These are phyloP conservation scores for Sceloporus undulatus DNA, from an alignment of 2,113 vertebrate species.

Conservation along the genomic window DNA sequence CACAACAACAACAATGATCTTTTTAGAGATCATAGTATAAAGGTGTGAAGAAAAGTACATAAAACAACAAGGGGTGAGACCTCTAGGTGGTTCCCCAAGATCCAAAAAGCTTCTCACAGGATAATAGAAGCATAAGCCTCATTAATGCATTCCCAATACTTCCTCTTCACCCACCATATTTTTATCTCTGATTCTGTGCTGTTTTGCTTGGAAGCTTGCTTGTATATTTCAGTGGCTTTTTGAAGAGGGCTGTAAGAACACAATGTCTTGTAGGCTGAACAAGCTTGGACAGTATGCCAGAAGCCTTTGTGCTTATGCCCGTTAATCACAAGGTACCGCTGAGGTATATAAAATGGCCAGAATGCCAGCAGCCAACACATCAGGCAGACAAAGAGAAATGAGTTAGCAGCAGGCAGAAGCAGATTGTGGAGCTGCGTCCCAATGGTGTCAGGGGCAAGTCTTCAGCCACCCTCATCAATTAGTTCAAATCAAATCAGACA, in stretches of 20 bases:
- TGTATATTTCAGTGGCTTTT: constrained; percentile 57
- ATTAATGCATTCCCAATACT: background rate
- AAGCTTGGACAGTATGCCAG: constrained; percentile 54
- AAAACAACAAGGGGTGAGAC: background rate
- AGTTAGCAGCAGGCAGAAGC: constrained; percentile 65
- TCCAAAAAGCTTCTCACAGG: background rate
- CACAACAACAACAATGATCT: background rate
- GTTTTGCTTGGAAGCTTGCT: constrained; percentile 53
- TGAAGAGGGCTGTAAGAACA: constrained; percentile 7
- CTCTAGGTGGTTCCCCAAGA: background rate
- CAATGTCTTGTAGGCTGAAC: constrained; percentile 46
- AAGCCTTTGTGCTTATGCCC: constrained; percentile 61
- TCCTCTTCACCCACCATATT: background rate
- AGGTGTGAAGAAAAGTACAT: background rate
- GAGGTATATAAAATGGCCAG: constrained; percentile 61
- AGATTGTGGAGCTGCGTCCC: constrained; percentile 64
- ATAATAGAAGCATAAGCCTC: background rate
- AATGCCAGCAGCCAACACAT: constrained; percentile 48
- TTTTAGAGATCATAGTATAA: background rate
- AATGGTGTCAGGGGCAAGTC: constrained; percentile 59
- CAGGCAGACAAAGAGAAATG: constrained; percentile 62
- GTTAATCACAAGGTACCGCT: constrained; percentile 69
- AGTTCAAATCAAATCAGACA: constrained; percentile 58
- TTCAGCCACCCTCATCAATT: constrained; percentile 60
- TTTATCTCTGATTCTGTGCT: constrained; percentile 27